A percentile compares a stretch with the other conserved stretches of the same genome.
Conservation (phyloP, 2,797 vertebrate species). For the Nyctibius grandis region DNA sequence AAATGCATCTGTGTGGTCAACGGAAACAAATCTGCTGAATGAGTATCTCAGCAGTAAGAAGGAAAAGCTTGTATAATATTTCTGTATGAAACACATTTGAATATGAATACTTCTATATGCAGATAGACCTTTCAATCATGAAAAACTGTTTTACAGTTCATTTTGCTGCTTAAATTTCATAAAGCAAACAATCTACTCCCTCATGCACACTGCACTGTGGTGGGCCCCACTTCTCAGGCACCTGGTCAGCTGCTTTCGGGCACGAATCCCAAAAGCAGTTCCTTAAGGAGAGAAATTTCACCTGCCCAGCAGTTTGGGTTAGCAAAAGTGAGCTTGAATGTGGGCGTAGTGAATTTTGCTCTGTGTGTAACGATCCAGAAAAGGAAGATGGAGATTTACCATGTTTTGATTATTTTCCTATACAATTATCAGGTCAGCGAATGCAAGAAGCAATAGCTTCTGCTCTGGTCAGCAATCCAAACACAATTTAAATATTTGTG, state of each 20-base stretch:
- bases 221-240: neutral
- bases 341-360: neutral
- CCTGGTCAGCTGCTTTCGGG: neutral
- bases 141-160: neutral
- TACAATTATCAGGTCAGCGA: neutral
- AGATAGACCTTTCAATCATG: neutral
- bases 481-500: neutral
- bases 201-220: fast-evolving
- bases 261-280: neutral
- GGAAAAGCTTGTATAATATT: neutral
- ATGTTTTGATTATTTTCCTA: neutral
- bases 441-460: neutral
- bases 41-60: neutral
- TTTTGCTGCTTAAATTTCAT: neutral
- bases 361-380: neutral
- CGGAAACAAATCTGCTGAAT: neutral
- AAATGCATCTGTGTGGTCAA: neutral
- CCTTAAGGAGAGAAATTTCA: neutral
- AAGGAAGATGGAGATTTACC: neutral
- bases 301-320: neutral
- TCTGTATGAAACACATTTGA: neutral
- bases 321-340: neutral
- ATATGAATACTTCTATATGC: neutral
- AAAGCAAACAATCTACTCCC: neutral
- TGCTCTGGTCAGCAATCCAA: neutral